A percentile compares a stretch with the other conserved stretches of the same genome.
Evolutionary conservation across 1,140 invertebrate species (phyloP).

Genomic region (Aricia agestis): DNA sequence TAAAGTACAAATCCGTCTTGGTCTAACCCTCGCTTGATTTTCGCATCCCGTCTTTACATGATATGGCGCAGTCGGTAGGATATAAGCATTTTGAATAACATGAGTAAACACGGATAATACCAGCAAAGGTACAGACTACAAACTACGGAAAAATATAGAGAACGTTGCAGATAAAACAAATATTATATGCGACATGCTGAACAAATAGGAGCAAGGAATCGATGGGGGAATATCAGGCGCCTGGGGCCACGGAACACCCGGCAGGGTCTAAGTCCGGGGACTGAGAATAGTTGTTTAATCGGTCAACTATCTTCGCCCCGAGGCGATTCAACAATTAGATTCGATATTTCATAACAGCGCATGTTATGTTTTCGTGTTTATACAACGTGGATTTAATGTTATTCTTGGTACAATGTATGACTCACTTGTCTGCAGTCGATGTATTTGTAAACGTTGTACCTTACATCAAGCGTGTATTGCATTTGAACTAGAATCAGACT

Average conservation of each 20-base stretch:
- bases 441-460: neutral
- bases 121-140: neutral
- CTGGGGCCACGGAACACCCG: neutral
- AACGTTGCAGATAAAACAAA: neutral
- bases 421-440: neutral
- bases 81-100: neutral
- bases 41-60: no score
- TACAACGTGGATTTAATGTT: neutral
- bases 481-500: no score
- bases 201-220: neutral
- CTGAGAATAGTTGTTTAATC: neutral
- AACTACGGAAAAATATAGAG: neutral
- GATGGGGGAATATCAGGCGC: neutral
- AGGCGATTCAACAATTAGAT: constrained; percentile 7
- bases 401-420: neutral
- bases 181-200: neutral
- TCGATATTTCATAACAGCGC: constrained; percentile 3
- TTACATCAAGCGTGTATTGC: no score
- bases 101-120: neutral
- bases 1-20: no score
- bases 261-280: neutral
- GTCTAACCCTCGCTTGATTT: no score
- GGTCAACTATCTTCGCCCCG: constrained; percentile 4
- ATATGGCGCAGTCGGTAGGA: no score
- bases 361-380: constrained; percentile 7